phyloP scores from a whole-genome alignment of 2,888 invertebrate genomes.

The Agonopterix heracliana region DNA sequence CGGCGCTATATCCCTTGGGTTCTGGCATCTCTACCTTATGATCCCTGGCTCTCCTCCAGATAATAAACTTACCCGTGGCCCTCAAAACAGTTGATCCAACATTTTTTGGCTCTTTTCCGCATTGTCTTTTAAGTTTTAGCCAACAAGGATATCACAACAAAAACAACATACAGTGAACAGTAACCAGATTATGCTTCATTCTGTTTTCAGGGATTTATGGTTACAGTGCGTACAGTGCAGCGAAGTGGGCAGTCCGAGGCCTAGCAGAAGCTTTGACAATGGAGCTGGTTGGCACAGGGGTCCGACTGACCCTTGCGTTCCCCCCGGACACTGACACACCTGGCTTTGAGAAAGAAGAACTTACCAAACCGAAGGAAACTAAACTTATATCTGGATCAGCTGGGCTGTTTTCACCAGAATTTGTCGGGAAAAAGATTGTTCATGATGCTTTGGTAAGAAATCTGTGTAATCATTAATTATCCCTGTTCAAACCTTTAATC shows the following conservation, averaged over 20 bases:
- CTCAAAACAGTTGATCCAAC: too few species aligned
- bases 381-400: constrained; percentile 88
- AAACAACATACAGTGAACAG: too few species aligned
- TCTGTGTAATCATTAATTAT: background rate
- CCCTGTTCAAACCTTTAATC: too few species aligned
- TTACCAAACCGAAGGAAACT: constrained; percentile 91
- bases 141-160: too few species aligned
- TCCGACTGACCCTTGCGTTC: constrained; percentile 89
- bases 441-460: constrained; percentile 84
- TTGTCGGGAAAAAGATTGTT: constrained; percentile 86
- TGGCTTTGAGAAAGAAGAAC: constrained; percentile 91
- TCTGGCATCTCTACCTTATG: too few species aligned
- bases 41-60: too few species aligned
- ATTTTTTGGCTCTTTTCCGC: too few species aligned
- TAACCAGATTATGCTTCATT: background rate
- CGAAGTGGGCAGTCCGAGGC: constrained; percentile 97
- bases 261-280: constrained; percentile 95
- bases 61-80: too few species aligned
- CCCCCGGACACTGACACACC: constrained; percentile 99
- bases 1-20: too few species aligned
- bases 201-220: constrained; percentile 87
- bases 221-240: constrained; percentile 91
- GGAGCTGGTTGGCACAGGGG: constrained; percentile 90
- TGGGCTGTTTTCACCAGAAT: constrained; percentile 85
- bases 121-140: too few species aligned